Evolutionary conservation across 2,113 vertebrate species (phyloP).

Genomic region (Chloropsis cyanopogon): DNA sequence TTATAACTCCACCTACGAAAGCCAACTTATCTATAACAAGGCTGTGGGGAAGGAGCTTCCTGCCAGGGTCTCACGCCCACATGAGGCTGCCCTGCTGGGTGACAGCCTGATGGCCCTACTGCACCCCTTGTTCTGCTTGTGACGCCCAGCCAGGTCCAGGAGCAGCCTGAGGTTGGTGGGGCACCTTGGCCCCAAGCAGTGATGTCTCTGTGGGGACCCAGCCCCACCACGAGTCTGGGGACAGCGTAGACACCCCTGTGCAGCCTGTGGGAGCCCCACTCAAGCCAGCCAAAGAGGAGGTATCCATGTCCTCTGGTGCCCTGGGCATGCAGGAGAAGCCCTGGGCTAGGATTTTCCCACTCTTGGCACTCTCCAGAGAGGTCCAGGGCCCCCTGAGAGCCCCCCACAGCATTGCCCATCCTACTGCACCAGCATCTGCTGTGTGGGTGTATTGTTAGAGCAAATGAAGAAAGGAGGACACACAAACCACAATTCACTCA

Average conservation of each 20-base stretch:
- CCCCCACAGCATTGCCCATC: background rate
- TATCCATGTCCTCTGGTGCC: accelerated
- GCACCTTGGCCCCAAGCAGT: background rate
- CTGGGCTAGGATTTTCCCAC: background rate
- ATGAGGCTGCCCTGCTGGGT: background rate
- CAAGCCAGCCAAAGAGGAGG: accelerated
- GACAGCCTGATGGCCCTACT: background rate
- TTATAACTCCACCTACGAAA: too few species aligned
- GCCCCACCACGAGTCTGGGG: background rate
- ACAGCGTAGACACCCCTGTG: background rate
- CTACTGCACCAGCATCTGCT: background rate
- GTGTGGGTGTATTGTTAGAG: background rate
- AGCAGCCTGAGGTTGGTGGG: background rate
- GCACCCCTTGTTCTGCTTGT: background rate
- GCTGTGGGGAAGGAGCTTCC: background rate
- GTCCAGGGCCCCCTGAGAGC: background rate
- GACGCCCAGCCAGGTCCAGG: background rate
- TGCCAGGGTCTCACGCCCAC: background rate
- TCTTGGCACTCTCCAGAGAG: background rate
- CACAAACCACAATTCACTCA: background rate
- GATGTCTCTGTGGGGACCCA: background rate
- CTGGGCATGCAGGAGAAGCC: background rate
- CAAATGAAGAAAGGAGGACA: background rate
- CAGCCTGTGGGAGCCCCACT: background rate
- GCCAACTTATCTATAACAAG: too few species aligned